Evolutionary conservation across 2,888 invertebrate species (phyloP).

Genomic region (Ecliptopera silaceata): DNA sequence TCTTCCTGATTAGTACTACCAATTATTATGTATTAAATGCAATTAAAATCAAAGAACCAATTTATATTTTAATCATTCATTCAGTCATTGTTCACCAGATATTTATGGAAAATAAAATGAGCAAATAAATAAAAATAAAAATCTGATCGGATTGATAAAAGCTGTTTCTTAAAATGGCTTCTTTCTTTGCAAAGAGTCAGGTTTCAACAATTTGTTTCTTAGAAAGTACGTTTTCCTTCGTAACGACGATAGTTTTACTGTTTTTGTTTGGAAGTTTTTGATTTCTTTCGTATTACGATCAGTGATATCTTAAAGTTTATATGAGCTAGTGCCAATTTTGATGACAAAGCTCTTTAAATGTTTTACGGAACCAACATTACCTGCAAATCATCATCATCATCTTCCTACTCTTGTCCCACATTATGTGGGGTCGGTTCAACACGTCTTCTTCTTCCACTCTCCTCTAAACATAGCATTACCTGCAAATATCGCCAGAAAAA

Average conservation of each 20-base stretch:
- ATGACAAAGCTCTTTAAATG: too few species aligned
- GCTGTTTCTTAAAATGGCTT: background rate
- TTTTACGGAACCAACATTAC: too few species aligned
- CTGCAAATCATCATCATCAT: background rate
- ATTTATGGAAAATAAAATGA: background rate
- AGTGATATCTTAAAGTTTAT: background rate
- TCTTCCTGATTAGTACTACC: too few species aligned
- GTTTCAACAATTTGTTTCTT: conserved; percentile 30
- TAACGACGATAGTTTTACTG: conserved; percentile 13
- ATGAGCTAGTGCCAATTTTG: too few species aligned
- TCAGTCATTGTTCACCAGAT: background rate
- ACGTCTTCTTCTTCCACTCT: too few species aligned
- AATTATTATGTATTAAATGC: too few species aligned
- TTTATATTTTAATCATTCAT: background rate
- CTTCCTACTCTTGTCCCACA: too few species aligned
- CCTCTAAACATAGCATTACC: too few species aligned
- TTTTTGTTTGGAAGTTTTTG: conserved; percentile 10
- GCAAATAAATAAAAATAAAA: background rate
- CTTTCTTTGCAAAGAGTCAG: conserved; percentile 12
- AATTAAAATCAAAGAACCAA: too few species aligned
- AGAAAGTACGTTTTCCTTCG: background rate
- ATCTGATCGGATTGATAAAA: background rate
- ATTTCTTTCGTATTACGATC: conserved; percentile 5
- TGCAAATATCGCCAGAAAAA: too few species aligned
- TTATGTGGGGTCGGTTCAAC: too few species aligned